A percentile compares a stretch with the other conserved stretches of the same genome.
Evolutionary conservation across 2,888 invertebrate genomes (phyloP).

Genomic region (Helleia helle): DNA sequence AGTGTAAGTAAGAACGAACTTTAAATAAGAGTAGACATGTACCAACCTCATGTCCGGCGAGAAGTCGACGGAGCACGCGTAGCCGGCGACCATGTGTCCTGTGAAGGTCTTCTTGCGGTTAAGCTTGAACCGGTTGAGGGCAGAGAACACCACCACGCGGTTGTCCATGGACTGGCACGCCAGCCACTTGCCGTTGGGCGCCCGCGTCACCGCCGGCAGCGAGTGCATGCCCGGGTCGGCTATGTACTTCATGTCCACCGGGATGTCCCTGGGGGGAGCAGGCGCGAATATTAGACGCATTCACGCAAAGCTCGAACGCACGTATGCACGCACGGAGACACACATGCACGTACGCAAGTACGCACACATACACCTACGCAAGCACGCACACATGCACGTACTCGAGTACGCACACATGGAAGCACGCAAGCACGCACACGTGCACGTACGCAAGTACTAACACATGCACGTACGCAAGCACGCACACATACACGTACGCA

Average conservation of each 20-base stretch:
- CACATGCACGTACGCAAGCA: too few species aligned
- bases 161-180: conserved; percentile 99
- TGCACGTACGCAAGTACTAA: too few species aligned
- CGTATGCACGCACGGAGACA: too few species aligned
- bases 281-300: too few species aligned
- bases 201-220: conserved; percentile 95
- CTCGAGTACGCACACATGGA: too few species aligned
- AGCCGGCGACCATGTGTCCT: conserved; percentile 99
- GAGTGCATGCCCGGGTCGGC: conserved; percentile 99
- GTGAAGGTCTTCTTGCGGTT: conserved; percentile 98
- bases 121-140: conserved; percentile 97
- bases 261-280: conserved; percentile 80
- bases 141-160: conserved; percentile 97
- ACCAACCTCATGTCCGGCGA: conserved; percentile 97
- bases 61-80: conserved; percentile 97
- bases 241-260: conserved; percentile 99
- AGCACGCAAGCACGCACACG: too few species aligned
- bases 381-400: background rate
- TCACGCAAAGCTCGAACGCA: too few species aligned
- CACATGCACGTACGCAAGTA: too few species aligned
- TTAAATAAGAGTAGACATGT: too few species aligned
- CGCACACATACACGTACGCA: too few species aligned
- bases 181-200: conserved; percentile 99
- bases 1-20: too few species aligned
- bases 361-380: too few species aligned